A percentile compares a stretch with the other conserved stretches of the same genome.
These are phyloP conservation scores for Poecile montanus DNA, from an alignment of 2,797 vertebrate species.

Conservation along the genomic window DNA sequence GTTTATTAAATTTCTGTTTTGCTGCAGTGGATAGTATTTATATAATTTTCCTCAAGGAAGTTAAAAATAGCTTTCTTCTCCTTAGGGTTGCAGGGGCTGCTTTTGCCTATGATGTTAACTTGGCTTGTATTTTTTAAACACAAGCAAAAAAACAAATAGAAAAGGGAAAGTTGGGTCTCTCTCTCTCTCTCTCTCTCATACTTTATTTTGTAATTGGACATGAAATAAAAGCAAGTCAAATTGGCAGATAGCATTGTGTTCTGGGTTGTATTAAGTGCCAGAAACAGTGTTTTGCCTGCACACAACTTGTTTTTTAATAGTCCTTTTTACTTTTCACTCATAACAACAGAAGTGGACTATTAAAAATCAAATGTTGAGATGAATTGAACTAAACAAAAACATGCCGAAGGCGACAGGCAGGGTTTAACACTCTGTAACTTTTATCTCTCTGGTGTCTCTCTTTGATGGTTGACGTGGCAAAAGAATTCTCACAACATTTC, in stretches of 20 bases:
- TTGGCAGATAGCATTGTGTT: slow-evolving; percentile 33
- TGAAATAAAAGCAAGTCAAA: slow-evolving; percentile 60
- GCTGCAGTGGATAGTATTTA: slow-evolving; percentile 1
- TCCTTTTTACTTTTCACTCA: slow-evolving; percentile 43
- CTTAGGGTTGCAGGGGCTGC: background rate
- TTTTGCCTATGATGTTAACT: background rate
- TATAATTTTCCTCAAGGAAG: slow-evolving; percentile 20
- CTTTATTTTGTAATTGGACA: slow-evolving; percentile 36
- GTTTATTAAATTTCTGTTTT: slow-evolving; percentile 48
- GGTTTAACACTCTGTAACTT: slow-evolving; percentile 40
- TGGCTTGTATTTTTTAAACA: slow-evolving; percentile 20
- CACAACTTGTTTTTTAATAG: slow-evolving; percentile 50
- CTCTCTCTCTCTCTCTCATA: background rate
- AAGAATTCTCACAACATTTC: slow-evolving; percentile 24
- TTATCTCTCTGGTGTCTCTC: slow-evolving; percentile 41
- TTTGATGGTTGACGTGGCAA: slow-evolving; percentile 51
- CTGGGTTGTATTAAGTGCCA: slow-evolving; percentile 17
- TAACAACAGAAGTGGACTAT: slow-evolving; percentile 44
- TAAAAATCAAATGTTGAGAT: slow-evolving; percentile 62
- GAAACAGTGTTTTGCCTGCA: slow-evolving; percentile 2
- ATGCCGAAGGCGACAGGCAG: slow-evolving; percentile 9
- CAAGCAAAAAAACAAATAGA: background rate
- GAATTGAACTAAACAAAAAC: slow-evolving; percentile 67
- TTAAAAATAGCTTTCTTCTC: slow-evolving; percentile 35
- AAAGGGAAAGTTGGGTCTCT: background rate